Base-by-base conservation (phyloP, 2,888 invertebrate species). In the Digitonthophagus gazella region DNA sequence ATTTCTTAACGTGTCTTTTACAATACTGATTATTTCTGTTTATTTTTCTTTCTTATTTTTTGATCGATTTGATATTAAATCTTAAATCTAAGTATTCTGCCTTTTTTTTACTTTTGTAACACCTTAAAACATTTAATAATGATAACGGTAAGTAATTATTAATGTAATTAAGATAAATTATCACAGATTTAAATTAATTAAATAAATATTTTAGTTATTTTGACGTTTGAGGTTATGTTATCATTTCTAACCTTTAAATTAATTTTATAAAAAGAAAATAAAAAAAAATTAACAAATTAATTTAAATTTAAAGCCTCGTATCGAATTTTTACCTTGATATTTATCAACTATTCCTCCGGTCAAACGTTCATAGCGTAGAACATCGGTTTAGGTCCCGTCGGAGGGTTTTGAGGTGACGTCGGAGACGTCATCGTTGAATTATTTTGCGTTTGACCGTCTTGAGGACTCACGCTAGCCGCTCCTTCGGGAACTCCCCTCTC, bases 361-460 rank as follows among this genome's bases (percentile, higher is more conserved):
- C 91, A 93, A 84, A 93, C 93, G 79, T 93, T 93, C 93, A 93
- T 93, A 58, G 93, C 92, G 79, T 93, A 93, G 80, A 92, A 93
- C 44, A 93, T 85, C 55, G 91, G 89, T 73, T 84, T 84, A 64
- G 72, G 76, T 81, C 80, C 76, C 80, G 83, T 84, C 69, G 84
- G 85, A 0, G 86, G 85, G 15, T 86, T 85, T 71, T 86, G 86
- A 19, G 85, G 80, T 2, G 85, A 80, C 18, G 83, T 84, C 18
- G 84, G 84, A 2, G 85, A 84, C 65, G 84, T 82, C 78, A 82
- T 76, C 44, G 76, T 78, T 66, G 79, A 78, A 72, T 78, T 75
- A 74, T 80, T 79, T 72, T 81, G 81, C 67, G 82, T 80, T 57
- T 81, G 69, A 71, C 85, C 82, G 0, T 90, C 90, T 74, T 90